Base-by-base conservation (phyloP, 30 jellyfish, hydroid and myxozoan genomes). In the Pseudorhiza aurosa region DNA sequence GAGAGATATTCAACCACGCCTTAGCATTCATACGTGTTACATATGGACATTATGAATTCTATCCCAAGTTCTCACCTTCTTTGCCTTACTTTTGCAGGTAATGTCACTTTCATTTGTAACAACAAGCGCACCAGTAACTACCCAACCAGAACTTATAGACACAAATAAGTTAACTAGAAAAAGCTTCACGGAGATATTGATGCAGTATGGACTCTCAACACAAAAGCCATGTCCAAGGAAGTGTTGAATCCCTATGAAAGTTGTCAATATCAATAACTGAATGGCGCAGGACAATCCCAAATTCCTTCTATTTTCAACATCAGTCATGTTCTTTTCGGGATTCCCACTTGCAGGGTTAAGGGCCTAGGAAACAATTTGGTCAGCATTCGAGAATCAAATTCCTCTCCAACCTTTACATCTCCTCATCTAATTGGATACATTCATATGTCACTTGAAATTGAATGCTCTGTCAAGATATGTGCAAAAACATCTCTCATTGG, bases 81-180 rank as follows among this genome's bases (percentile, higher is more conserved):
- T 24, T 32, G 22, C 44, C 35, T 24, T 68, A 51, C 15, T 68
- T 29, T 18, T 68, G 15, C 22, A 1, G 39, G 47, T 9, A 32
- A 53, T 4, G 42, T 29, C 26, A 26, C 26, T 29, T 59, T 14
- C 64, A 39, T 17, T 51, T 42, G 25, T 45, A 4, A 68, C 36
- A 21, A 53, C 67, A 53, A 12, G 22, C 15, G 65, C 46, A 10
- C 82, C 82, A 39, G 86, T 17, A 39, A 59, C 68, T 22, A 73
- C 30, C 86, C 86, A 73, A 6, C 86, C 86, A 53, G 43, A 15
- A 7, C 31, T 28, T n/a, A 73, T 19, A 27, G 86, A 49, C 19
- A 57, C n/a, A 25, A 24, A 73, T 9, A 57, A 25, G 32, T 51
- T 73, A 8, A 37, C 7, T 36, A 73, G 58, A 21, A 56, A 55